phyloP scores from a whole-genome alignment of 2,113 vertebrate genomes.

The Cisticola juncidis region DNA sequence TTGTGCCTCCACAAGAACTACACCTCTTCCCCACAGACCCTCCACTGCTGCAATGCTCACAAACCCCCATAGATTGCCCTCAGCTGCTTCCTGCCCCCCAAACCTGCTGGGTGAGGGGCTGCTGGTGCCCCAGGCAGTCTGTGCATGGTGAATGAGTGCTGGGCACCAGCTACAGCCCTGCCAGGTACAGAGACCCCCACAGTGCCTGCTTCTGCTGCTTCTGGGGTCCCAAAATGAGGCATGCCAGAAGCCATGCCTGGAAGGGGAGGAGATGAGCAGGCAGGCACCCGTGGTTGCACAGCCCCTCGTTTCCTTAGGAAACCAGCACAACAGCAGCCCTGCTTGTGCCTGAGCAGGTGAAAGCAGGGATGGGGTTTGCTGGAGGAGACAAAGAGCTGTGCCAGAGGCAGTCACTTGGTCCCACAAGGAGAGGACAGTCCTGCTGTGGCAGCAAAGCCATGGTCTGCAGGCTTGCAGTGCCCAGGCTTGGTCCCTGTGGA shows the following conservation, averaged over 20 bases:
- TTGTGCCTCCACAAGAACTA: neutral
- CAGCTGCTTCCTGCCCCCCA: neutral
- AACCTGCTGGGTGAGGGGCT: neutral
- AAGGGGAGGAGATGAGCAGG: neutral
- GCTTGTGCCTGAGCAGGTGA: neutral
- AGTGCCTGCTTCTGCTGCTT: neutral
- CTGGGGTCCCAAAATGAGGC: neutral
- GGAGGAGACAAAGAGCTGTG: neutral
- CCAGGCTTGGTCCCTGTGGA: fast-evolving
- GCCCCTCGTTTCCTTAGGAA: neutral
- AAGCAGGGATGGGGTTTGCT: neutral
- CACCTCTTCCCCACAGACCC: neutral
- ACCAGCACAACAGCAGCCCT: neutral
- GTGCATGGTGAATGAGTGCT: fast-evolving
- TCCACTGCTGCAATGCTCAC: neutral
- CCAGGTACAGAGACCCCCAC: neutral
- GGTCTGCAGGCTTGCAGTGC: neutral
- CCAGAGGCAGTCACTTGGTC: neutral
- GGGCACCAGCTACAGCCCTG: neutral
- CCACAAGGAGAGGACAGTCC: neutral
- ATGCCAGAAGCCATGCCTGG: neutral
- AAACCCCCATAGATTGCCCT: neutral
- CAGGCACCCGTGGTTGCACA: neutral
- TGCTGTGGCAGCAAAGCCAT: neutral
- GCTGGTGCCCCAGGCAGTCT: fast-evolving